phyloP scores from a whole-genome alignment of 2,113 vertebrate genomes.

The Oxyura jamaicensis region DNA sequence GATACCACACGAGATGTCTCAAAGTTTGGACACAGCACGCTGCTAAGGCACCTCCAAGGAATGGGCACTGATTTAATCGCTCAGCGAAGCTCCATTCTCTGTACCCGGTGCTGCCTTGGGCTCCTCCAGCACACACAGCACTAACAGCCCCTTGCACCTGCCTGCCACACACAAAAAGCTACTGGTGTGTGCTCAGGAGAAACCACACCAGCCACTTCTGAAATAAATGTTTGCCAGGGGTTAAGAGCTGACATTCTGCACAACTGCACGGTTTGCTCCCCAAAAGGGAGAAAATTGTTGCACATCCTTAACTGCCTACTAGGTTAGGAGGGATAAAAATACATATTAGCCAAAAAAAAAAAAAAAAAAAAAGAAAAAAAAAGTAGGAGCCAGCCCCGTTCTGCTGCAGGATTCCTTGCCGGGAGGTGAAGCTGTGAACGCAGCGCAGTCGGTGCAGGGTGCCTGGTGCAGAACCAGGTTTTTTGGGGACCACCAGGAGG shows the following conservation, averaged over 20 bases:
- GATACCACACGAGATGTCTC: neutral
- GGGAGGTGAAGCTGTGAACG: conserved; percentile 63
- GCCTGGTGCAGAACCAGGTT: conserved; percentile 70
- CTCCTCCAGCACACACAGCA: conserved; percentile 7
- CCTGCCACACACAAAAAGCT: conserved; percentile 34
- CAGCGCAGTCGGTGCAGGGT: conserved; percentile 58
- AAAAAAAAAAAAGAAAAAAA: conserved; percentile 73
- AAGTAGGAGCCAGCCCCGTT: conserved; percentile 70
- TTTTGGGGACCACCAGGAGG: conserved; percentile 69
- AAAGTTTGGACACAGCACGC: conserved; percentile 31
- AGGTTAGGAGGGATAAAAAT: conserved; percentile 69
- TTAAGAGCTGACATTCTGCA: conserved; percentile 59
- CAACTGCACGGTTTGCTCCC: conserved; percentile 27
- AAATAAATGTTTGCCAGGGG: conserved; percentile 53
- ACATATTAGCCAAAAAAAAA: conserved; percentile 60
- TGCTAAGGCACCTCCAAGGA: conserved; percentile 46
- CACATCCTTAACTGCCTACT: conserved; percentile 51
- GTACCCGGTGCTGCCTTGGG: conserved; percentile 23
- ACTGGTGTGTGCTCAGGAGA: neutral
- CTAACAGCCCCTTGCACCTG: conserved; percentile 42
- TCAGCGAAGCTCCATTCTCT: conserved; percentile 52
- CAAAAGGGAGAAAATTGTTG: neutral
- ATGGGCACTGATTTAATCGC: neutral
- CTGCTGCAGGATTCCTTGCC: conserved; percentile 71
- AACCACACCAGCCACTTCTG: conserved; percentile 56